Evolutionary conservation across 2,797 vertebrate genomes (phyloP).

Genomic region (Scolopax rusticola): DNA sequence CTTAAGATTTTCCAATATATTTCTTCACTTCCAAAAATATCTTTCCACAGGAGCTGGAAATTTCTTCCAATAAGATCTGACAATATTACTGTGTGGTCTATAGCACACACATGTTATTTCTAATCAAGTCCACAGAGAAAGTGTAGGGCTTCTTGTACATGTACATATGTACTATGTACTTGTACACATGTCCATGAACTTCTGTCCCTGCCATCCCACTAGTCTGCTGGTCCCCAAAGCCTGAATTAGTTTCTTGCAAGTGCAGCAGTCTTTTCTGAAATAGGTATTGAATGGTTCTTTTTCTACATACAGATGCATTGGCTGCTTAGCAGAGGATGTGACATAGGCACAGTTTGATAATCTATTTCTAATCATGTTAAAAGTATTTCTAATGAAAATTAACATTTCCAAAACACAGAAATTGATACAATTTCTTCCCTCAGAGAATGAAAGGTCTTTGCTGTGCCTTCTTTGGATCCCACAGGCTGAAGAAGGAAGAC

Average conservation of each 20-base stretch:
- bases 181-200: not conserved
- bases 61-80: not conserved
- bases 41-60: not conserved
- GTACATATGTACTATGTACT: not conserved
- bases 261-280: not conserved
- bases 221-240: not conserved
- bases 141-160: too few relatives aligned
- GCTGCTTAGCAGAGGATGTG: not conserved
- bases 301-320: not conserved
- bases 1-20: accelerated
- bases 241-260: not conserved
- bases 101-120: not conserved
- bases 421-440: not conserved
- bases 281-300: not conserved
- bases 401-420: not conserved
- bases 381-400: not conserved
- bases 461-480: not conserved
- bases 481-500: not conserved
- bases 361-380: not conserved
- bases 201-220: not conserved
- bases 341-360: not conserved
- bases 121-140: not conserved
- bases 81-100: not conserved
- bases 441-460: not conserved
- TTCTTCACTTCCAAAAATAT: not conserved